Percentiles rank a stretch among this genome's conserved stretches.
phyloP scores from a whole-genome alignment of 2,797 vertebrate genomes.

The Silurus aristotelis region DNA sequence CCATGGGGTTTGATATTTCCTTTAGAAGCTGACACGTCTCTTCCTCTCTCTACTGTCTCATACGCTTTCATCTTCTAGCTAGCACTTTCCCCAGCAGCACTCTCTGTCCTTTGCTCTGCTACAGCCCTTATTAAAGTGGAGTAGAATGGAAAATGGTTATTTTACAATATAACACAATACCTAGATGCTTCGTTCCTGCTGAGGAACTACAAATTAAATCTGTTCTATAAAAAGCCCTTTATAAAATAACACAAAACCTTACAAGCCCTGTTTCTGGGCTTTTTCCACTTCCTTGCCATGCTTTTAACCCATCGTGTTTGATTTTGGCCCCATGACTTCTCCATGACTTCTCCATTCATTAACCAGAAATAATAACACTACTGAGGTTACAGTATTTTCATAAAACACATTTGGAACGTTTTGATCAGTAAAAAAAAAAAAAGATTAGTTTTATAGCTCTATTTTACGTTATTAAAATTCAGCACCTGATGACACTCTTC shows the following conservation, averaged over 20 bases:
- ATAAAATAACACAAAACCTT: neutral
- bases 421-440: neutral
- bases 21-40: constrained; percentile 4
- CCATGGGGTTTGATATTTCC: constrained; percentile 20
- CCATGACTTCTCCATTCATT: neutral
- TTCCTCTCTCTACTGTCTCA: neutral
- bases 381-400: neutral
- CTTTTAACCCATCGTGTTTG: neutral
- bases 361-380: neutral
- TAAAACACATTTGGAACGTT: neutral
- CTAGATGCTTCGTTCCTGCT: neutral
- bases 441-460: neutral
- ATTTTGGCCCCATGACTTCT: neutral
- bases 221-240: neutral
- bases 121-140: neutral
- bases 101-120: neutral
- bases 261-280: neutral
- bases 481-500: neutral
- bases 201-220: neutral
- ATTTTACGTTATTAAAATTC: neutral
- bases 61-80: constrained; percentile 31
- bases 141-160: neutral
- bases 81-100: neutral
- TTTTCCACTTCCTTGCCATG: neutral
- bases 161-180: neutral